phyloP scores from a whole-genome alignment of 2,888 invertebrate genomes.

The Oxyscelio sp. region DNA sequence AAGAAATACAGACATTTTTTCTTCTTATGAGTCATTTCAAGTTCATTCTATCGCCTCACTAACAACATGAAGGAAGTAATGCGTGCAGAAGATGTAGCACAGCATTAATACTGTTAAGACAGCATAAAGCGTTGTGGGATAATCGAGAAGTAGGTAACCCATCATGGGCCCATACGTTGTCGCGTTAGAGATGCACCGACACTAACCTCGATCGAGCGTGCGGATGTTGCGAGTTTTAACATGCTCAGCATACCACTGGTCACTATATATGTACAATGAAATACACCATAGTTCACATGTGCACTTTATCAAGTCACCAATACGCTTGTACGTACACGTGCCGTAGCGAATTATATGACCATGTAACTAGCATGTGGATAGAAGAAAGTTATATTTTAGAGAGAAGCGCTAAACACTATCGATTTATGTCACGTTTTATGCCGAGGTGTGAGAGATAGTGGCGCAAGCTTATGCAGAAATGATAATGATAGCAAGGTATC shows the following conservation, averaged over 20 bases:
- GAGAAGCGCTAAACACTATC: constrained; percentile 15
- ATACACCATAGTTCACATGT: constrained; percentile 65
- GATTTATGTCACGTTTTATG: constrained; percentile 46
- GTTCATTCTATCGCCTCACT: constrained; percentile 65
- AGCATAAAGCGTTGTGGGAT: constrained; percentile 81
- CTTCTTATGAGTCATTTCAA: constrained; percentile 52
- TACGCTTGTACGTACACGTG: constrained; percentile 13
- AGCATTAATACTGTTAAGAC: constrained; percentile 81
- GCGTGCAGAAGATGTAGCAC: constrained; percentile 83
- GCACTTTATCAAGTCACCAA: constrained; percentile 36
- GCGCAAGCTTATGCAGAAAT: constrained; percentile 18
- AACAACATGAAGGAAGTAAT: constrained; percentile 76
- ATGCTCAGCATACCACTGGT: constrained; percentile 59
- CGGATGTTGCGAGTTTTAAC: constrained; percentile 67
- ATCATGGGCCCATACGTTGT: constrained; percentile 78
- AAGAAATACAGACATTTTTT: constrained; percentile 40
- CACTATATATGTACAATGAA: constrained; percentile 14
- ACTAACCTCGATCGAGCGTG: constrained; percentile 85
- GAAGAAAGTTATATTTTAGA: constrained; percentile 51
- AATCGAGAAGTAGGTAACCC: constrained; percentile 85
- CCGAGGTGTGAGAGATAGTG: neutral
- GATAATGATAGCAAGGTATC: constrained; percentile 21
- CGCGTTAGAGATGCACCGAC: constrained; percentile 84
- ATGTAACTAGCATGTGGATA: constrained; percentile 16
- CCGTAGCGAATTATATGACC: constrained; percentile 21